Percentiles rank a stretch among this genome's conserved stretches.
These are phyloP conservation scores for Enteromius afrohamiltoni DNA, from an alignment of 2,797 vertebrate species.

Conservation along the genomic window DNA sequence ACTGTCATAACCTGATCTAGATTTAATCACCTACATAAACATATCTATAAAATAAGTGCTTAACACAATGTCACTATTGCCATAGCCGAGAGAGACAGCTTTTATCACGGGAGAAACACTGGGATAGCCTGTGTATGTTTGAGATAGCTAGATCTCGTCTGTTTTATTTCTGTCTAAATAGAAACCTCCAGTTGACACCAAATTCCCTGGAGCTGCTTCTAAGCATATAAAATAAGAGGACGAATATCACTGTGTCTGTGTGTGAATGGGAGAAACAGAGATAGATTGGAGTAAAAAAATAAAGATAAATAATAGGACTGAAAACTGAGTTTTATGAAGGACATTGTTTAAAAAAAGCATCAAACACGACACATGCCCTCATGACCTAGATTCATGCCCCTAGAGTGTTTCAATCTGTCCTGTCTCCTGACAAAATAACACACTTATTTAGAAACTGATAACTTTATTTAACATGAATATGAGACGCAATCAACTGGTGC, in stretches of 20 bases:
- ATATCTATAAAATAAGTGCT: conserved; percentile 40
- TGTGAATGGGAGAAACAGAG: conserved; percentile 1
- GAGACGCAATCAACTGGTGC: not conserved
- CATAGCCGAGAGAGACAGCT: conserved; percentile 5
- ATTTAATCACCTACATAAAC: not conserved
- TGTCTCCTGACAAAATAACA: not conserved
- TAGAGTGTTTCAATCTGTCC: conserved; percentile 18
- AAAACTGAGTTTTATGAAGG: not conserved
- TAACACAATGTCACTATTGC: conserved; percentile 14
- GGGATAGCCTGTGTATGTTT: conserved; percentile 12
- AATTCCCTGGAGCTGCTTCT: conserved; percentile 19
- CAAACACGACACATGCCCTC: conserved; percentile 19
- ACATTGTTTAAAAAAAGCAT: not conserved
- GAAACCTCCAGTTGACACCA: conserved; percentile 36
- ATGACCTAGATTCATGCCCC: conserved; percentile 33
- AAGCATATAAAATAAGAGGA: conserved; percentile 22
- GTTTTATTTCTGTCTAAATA: conserved; percentile 38
- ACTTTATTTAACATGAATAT: conserved; percentile 3
- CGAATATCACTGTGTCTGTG: not conserved
- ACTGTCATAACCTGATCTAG: conserved; percentile 15
- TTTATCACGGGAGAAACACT: conserved; percentile 43
- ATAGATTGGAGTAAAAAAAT: not conserved
- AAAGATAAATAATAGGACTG: not conserved
- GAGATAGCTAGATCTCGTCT: not conserved
- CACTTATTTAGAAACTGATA: conserved; percentile 8